Evolutionary conservation across 2,888 invertebrate species (phyloP).

Genomic region (Calliphora vomitoria): DNA sequence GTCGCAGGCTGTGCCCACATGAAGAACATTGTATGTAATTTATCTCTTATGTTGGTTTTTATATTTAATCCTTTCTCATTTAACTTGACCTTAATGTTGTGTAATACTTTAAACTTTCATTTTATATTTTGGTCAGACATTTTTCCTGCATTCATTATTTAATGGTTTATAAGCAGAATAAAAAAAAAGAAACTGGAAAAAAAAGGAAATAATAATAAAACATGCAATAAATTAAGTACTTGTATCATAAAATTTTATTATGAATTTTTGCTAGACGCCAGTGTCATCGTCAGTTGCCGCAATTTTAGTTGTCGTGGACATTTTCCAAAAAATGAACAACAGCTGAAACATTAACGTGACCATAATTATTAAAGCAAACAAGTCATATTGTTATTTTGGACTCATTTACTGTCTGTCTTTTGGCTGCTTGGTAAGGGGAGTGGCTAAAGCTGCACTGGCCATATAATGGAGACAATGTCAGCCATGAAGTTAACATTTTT

Average conservation of each 20-base stretch:
- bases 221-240: conserved; percentile 63
- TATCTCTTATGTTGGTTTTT: conserved; percentile 12
- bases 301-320: conserved; percentile 33
- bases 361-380: conserved; percentile 63
- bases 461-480: conserved; percentile 46
- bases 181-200: not conserved
- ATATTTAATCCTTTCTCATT: conserved; percentile 40
- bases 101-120: not conserved
- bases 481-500: conserved; percentile 50
- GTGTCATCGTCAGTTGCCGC: conserved; percentile 34
- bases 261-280: conserved; percentile 47
- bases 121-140: not conserved
- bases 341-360: conserved; percentile 64
- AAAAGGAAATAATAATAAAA: conserved; percentile 43
- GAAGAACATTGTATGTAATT: not conserved
- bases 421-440: not conserved
- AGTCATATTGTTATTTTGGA: conserved; percentile 34
- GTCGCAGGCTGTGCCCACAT: not conserved
- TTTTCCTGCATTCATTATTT: conserved; percentile 7
- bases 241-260: conserved; percentile 63
- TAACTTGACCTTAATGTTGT: conserved; percentile 58
- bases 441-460: not conserved
- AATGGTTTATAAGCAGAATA: not conserved
- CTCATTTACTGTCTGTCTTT: conserved; percentile 22
- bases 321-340: conserved; percentile 40